Evolutionary conservation across 2,113 vertebrate genomes (phyloP), one percentile per base, ranked within the genome.

Genomic region (Prunella fulvescens): DNA sequence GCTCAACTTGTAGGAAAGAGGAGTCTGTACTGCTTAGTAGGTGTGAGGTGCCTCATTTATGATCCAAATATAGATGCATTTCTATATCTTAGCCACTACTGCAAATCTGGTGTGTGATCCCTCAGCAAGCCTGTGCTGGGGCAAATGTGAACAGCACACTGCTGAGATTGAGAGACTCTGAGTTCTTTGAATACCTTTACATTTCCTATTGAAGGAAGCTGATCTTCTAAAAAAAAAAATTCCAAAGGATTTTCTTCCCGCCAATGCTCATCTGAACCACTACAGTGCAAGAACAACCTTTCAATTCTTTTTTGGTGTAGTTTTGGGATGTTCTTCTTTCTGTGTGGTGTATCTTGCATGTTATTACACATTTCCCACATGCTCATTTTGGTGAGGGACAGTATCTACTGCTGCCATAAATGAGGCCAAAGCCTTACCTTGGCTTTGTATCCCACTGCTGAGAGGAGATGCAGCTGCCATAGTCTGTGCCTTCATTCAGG

Each of bases 31-130:
- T 37, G 24, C 91, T 86, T 62, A 66, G 88, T 73, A 81, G 50
- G 69, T 92, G 92, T 23, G 54, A 95, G 72, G 6, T 83, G 54
- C 54, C 62, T 95, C 53, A 65, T 85, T 86, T 72, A 56, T 33
- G 45, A 33, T 96, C 89, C 84, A 91, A 91, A 95, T 94, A 91
- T 73, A 92, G 78, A 53, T 24, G 12, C 37, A 31, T n/a, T 69
- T 87, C 79, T 70, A 1, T 26, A 73, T 60, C 58, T 93, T 80
- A 69, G 50, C 45, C 45, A 77, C 62, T 39, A 18, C 58, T 51
- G 54, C 92, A 86, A 86, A 94, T 73, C 64, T 81, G 85, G 14
- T 58, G 40, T 77, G 73, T 81, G 64, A 81, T 60, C 50, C 66
- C 66, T 80, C 74, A 72, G 61, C 0, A 2, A 72, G 54, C 4